These are phyloP conservation scores for Pempheris klunzingeri DNA, from an alignment of 2,797 vertebrate species.

Conservation along the genomic window DNA sequence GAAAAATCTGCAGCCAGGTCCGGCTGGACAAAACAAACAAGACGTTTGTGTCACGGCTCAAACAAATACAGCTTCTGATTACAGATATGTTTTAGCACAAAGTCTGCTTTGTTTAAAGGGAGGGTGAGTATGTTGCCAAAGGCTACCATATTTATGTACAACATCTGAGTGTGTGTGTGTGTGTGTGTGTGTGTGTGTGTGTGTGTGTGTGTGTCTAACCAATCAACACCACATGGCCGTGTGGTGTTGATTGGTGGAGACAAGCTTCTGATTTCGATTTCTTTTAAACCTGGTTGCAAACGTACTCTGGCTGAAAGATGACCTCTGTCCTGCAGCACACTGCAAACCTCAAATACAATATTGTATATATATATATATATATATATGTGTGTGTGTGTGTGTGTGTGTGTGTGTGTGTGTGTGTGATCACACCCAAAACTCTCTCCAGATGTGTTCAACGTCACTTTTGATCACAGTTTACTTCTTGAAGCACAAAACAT, in stretches of 20 bases:
- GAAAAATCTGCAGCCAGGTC: slow-evolving; percentile 1
- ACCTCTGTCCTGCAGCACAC: slow-evolving; percentile 13
- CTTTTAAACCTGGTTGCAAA: background rate
- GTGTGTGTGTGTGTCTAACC: slow-evolving; percentile 59
- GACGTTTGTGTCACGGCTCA: slow-evolving; percentile 39
- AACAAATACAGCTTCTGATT: slow-evolving; percentile 46
- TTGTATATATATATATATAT: background rate
- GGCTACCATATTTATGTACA: slow-evolving; percentile 41
- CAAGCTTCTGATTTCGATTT: slow-evolving; percentile 19
- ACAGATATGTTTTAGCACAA: slow-evolving; percentile 33
- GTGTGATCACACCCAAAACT: too few relatives aligned
- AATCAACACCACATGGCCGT: slow-evolving; percentile 50
- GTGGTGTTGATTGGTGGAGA: slow-evolving; percentile 46
- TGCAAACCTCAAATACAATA: slow-evolving; percentile 1
- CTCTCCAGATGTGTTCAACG: too few relatives aligned
- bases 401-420: too few relatives aligned
- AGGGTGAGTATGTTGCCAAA: slow-evolving; percentile 30
- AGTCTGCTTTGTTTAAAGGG: slow-evolving; percentile 43
- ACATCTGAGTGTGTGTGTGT: slow-evolving; percentile 67
- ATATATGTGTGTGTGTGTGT: too few relatives aligned
- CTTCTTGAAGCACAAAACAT: background rate
- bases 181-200: slow-evolving; percentile 67
- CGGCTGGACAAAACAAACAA: slow-evolving; percentile 28
- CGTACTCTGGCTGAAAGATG: slow-evolving; percentile 8
- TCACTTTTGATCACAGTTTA: too few relatives aligned